Evolutionary conservation across 2,797 vertebrate species (phyloP).

Genomic region (Leuciscus waleckii): DNA sequence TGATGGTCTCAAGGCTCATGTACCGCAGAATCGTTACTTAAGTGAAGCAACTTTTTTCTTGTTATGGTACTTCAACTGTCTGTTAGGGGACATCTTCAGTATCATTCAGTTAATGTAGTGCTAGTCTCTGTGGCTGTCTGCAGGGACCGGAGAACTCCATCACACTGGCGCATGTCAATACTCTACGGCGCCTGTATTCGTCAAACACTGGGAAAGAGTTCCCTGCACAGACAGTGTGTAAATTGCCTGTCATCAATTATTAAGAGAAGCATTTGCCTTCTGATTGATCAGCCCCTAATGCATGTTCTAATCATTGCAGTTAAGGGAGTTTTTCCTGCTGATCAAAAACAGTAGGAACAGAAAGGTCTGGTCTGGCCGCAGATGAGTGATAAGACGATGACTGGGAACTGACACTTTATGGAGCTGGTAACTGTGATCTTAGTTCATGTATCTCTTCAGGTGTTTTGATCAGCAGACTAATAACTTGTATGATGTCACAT

Average conservation of each 20-base stretch:
- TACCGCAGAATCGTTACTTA: slow-evolving; percentile 16
- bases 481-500: slow-evolving; percentile 5
- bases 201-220: slow-evolving; percentile 27
- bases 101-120: slow-evolving; percentile 49
- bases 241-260: slow-evolving; percentile 66
- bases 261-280: slow-evolving; percentile 59
- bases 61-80: slow-evolving; percentile 11
- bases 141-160: slow-evolving; percentile 24
- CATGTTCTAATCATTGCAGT: slow-evolving; percentile 61
- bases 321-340: slow-evolving; percentile 55
- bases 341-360: slow-evolving; percentile 51
- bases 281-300: slow-evolving; percentile 65
- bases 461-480: slow-evolving; percentile 10
- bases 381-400: slow-evolving; percentile 30
- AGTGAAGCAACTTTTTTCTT: slow-evolving; percentile 24
- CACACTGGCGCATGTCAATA: slow-evolving; percentile 47
- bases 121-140: slow-evolving; percentile 29
- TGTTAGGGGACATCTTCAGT: slow-evolving; percentile 27
- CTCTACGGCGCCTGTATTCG: slow-evolving; percentile 48
- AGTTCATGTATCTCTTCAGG: neutral
- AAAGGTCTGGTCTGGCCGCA: neutral
- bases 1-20: slow-evolving; percentile 33
- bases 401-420: slow-evolving; percentile 24
- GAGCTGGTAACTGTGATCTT: neutral
- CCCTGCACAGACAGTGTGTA: slow-evolving; percentile 52